These are phyloP conservation scores for Apodemia duryi DNA, from an alignment of 2,888 invertebrate species.

Conservation along the genomic window DNA sequence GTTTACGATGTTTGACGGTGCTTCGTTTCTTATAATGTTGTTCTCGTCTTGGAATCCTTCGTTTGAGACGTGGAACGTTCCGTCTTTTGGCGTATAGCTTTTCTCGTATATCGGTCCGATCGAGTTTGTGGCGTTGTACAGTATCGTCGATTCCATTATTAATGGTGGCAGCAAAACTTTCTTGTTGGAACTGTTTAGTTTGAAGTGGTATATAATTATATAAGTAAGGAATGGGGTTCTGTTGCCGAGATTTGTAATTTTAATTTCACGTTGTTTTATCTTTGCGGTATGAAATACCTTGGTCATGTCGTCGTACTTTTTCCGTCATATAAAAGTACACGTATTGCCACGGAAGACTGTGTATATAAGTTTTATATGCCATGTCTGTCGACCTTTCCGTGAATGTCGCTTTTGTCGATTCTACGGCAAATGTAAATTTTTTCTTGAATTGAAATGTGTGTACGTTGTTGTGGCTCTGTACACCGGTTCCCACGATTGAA, in stretches of 20 bases:
- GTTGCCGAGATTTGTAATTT: background rate
- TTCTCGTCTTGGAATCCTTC: too few species aligned
- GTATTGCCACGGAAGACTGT: conserved; percentile 2
- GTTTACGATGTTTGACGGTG: too few species aligned
- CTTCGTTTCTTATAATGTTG: too few species aligned
- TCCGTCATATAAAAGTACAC: conserved; percentile 4
- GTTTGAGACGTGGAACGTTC: too few species aligned
- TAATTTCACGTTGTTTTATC: background rate
- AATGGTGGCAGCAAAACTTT: too few species aligned
- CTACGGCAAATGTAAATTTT: background rate
- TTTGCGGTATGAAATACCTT: background rate
- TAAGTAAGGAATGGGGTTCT: background rate
- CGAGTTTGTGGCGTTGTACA: too few species aligned
- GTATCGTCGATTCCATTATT: too few species aligned
- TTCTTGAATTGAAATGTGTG: background rate
- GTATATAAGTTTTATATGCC: background rate
- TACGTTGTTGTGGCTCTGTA: background rate
- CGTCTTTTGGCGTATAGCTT: too few species aligned
- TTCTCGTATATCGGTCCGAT: too few species aligned
- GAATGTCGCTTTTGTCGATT: background rate
- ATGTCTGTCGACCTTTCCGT: background rate
- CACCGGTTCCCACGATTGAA: background rate
- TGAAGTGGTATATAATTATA: too few species aligned
- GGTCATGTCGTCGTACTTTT: background rate
- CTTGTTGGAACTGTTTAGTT: too few species aligned